These are phyloP conservation scores for Labroides dimidiatus DNA, from an alignment of 2,797 vertebrate species.

Conservation along the genomic window DNA sequence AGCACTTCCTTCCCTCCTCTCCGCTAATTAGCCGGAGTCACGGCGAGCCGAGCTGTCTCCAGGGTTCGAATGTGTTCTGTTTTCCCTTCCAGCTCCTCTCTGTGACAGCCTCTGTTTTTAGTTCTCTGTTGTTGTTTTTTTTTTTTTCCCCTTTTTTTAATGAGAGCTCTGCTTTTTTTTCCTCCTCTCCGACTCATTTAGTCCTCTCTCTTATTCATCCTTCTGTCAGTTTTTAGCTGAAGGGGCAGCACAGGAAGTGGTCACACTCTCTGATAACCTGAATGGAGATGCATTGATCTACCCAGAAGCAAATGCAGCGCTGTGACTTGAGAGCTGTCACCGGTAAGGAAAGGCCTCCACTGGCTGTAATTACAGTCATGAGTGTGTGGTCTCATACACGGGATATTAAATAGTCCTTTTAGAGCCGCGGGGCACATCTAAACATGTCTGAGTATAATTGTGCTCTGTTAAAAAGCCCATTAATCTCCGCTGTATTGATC, in stretches of 20 bases:
- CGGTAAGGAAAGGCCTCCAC: constrained; percentile 45
- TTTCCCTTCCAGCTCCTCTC: constrained; percentile 28
- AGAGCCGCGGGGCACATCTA: constrained; percentile 57
- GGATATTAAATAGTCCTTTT: constrained; percentile 39
- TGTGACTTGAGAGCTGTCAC: constrained; percentile 39
- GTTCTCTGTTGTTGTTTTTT: too few species aligned
- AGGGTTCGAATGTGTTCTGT: constrained; percentile 26
- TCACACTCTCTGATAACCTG: constrained; percentile 59
- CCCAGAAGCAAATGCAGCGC: constrained; percentile 23
- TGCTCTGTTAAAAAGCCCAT: constrained; percentile 70
- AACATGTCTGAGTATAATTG: constrained; percentile 68
- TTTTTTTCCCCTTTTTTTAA: too few species aligned
- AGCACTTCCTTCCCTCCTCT: constrained; percentile 20
- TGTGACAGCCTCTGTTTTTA: constrained; percentile 54
- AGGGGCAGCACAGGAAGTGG: constrained; percentile 7
- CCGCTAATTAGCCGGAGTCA: constrained; percentile 63
- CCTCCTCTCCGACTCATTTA: constrained; percentile 8
- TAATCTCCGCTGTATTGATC: constrained; percentile 74
- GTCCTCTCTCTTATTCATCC: not conserved
- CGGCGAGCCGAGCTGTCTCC: constrained; percentile 35
- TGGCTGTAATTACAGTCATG: constrained; percentile 67
- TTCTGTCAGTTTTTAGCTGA: constrained; percentile 23
- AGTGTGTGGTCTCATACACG: constrained; percentile 59
- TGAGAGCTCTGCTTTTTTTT: constrained; percentile 52
- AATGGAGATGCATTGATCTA: constrained; percentile 64